Percentiles rank a stretch among this genome's conserved stretches.
phyloP scores from a whole-genome alignment of 2,888 invertebrate species.

The Dolomedes plantarius region DNA sequence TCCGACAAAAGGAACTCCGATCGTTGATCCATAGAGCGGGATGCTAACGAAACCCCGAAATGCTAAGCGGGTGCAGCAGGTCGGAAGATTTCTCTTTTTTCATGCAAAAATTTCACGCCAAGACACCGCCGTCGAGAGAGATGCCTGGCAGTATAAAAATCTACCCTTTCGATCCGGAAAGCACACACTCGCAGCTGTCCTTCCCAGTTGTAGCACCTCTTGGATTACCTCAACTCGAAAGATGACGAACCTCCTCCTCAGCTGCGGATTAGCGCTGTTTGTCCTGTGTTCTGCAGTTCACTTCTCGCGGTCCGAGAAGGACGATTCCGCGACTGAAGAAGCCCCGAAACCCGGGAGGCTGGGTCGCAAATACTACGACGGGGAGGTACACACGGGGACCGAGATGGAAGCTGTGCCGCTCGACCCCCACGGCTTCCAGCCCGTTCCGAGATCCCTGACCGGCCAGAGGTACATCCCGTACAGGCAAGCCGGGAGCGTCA shows the following conservation, averaged over 20 bases:
- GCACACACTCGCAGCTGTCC: not conserved
- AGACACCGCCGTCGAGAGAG: not conserved
- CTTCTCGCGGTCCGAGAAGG: not conserved
- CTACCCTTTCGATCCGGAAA: not conserved
- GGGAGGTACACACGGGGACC: not conserved
- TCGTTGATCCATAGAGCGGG: slow-evolving; percentile 13
- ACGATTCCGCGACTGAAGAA: slow-evolving; percentile 13
- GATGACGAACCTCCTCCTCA: not conserved
- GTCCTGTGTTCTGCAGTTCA: not conserved
- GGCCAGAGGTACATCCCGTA: slow-evolving; percentile 40
- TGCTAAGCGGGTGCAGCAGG: slow-evolving; percentile 38
- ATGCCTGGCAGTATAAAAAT: not conserved
- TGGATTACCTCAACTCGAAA: not conserved
- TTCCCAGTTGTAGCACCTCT: not conserved
- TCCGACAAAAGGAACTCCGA: not conserved
- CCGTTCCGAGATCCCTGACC: slow-evolving; percentile 8
- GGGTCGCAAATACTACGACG: slow-evolving; percentile 39
- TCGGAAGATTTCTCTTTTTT: slow-evolving; percentile 34
- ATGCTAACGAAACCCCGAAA: slow-evolving; percentile 23
- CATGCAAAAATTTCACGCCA: slow-evolving; percentile 36
- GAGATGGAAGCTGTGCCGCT: not conserved
- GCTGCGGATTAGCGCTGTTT: not conserved
- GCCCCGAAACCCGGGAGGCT: slow-evolving; percentile 1
- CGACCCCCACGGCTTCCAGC: not conserved
- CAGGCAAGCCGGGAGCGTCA: slow-evolving; percentile 40